A percentile compares a stretch with the other conserved stretches of the same genome.
Conservation (phyloP, 2,888 invertebrate species). For the Spatulosminthurus flaviceps region DNA sequence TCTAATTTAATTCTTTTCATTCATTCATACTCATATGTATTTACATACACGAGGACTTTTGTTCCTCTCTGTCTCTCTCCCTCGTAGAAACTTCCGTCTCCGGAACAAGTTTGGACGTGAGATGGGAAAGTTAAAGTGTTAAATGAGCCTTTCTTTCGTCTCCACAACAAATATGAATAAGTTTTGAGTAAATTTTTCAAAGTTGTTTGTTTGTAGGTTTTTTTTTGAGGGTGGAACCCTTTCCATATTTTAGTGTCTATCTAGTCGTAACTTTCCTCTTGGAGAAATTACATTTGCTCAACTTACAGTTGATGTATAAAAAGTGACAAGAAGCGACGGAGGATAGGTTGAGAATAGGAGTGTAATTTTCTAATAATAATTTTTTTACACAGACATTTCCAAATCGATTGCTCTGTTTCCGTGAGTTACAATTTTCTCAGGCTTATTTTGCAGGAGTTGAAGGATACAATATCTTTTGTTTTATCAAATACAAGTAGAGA, state of each 20-base stretch:
- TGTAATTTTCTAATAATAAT: conserved; percentile 22
- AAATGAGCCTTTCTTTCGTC: conserved; percentile 15
- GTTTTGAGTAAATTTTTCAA: conserved; percentile 28
- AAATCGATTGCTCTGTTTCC: conserved; percentile 10
- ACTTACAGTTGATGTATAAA: not conserved
- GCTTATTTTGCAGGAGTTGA: not conserved
- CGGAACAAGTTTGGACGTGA: conserved; percentile 18
- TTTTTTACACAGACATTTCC: not conserved
- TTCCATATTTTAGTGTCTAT: not conserved
- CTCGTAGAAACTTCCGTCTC: not conserved
- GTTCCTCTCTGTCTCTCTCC: too few species aligned
- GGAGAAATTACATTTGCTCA: not conserved
- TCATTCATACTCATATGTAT: not conserved
- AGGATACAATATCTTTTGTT: not conserved
- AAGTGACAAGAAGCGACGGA: not conserved
- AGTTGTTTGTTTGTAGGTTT: conserved; percentile 11
- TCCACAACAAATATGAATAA: conserved; percentile 4
- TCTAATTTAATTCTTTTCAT: conserved; percentile 18
- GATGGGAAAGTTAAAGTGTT: conserved; percentile 22
- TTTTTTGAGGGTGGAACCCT: conserved; percentile 6
- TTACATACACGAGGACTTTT: too few species aligned
- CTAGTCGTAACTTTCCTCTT: not conserved
- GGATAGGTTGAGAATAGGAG: too few species aligned
- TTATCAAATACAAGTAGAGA: not conserved
- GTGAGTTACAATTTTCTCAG: too few species aligned